Conservation (phyloP, 2,113 vertebrate species). For the Petroica traversi region DNA sequence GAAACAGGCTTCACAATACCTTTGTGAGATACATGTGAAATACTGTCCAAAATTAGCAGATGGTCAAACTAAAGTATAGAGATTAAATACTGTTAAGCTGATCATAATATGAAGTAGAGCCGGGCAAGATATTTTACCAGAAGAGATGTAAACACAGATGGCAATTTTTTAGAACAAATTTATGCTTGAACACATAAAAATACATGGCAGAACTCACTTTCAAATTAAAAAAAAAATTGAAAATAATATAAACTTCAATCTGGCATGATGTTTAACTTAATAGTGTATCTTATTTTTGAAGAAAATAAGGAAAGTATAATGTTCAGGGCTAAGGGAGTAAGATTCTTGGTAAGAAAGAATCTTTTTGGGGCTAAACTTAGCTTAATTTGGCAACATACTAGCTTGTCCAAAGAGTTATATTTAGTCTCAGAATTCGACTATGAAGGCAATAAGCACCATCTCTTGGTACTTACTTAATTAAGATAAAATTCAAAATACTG, state of each 20-base stretch:
- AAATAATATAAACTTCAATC: neutral
- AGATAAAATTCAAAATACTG: neutral
- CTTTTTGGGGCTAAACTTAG: neutral
- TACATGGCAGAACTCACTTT: neutral
- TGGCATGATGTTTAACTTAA: neutral
- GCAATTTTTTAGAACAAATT: neutral
- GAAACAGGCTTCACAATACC: neutral
- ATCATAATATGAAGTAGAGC: neutral
- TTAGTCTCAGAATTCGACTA: neutral
- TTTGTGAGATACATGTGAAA: neutral
- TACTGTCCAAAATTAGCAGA: conserved; percentile 33
- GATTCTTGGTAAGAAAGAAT: neutral
- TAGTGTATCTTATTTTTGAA: neutral
- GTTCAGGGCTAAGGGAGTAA: neutral
- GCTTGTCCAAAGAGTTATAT: neutral
- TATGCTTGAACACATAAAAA: neutral
- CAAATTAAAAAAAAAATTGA: neutral
- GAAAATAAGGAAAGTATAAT: neutral
- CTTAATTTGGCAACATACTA: neutral
- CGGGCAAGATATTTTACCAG: neutral
- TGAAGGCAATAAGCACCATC: neutral
- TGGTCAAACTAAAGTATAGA: neutral
- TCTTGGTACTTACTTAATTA: neutral
- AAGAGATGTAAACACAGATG: neutral
- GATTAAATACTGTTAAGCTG: neutral